Conservation (phyloP, 2,113 vertebrate genomes). For the Cryptotis parvus region DNA sequence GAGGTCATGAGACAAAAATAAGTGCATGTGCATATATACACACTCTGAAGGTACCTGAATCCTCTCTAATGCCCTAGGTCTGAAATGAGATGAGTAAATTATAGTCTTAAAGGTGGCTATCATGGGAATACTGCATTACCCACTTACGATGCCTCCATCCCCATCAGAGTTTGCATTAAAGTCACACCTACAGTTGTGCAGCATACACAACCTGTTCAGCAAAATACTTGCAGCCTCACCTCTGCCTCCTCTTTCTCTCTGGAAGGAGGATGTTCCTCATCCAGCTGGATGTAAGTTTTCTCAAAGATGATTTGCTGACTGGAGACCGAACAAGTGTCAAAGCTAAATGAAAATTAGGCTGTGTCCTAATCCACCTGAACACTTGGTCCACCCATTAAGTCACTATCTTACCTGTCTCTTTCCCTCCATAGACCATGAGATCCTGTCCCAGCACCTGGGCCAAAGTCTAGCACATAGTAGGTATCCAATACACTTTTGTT, state of each 20-base stretch:
- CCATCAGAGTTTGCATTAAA: not conserved
- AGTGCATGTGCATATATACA: not conserved
- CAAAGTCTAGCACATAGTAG: not conserved
- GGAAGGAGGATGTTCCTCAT: not conserved
- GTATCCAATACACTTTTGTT: not conserved
- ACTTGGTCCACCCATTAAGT: not conserved
- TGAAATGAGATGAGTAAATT: constrained; percentile 8
- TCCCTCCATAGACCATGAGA: not conserved
- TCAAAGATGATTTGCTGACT: not conserved
- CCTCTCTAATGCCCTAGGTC: not conserved
- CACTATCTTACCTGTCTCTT: not conserved
- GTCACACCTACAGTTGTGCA: not conserved
- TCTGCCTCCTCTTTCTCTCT: not conserved
- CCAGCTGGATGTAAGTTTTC: not conserved
- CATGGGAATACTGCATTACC: not conserved
- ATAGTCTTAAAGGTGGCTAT: not conserved
- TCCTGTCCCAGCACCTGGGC: not conserved
- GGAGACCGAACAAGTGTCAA: not conserved
- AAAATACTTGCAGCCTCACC: not conserved
- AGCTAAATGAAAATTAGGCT: constrained; percentile 29
- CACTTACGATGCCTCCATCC: not conserved
- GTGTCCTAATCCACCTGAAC: not conserved
- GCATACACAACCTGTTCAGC: not conserved
- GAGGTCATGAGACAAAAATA: not conserved
- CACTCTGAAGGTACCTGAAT: not conserved